Conservation (phyloP, 2,797 vertebrate species). For the Enteromius unitaeniatus region DNA sequence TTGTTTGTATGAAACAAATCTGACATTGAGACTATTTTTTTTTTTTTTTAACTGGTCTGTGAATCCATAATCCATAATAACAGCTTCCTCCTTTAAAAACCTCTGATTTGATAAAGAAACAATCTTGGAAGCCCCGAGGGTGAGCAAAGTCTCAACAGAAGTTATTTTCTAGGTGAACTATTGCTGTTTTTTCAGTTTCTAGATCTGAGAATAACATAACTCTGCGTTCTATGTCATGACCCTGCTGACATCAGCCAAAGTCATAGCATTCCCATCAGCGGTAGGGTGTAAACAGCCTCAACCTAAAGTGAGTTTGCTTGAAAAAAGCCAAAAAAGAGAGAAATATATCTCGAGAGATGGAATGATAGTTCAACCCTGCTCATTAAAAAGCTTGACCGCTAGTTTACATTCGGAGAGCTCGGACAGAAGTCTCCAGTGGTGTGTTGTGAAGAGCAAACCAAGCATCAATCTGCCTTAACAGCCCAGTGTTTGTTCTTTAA, state of each 20-base stretch:
- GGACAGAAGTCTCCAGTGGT: constrained; percentile 9
- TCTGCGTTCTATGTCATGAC: not conserved
- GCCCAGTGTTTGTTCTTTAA: constrained; percentile 36
- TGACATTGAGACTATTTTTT: too few species aligned
- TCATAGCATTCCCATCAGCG: not conserved
- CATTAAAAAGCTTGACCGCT: not conserved
- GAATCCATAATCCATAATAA: too few species aligned
- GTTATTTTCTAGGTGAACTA: not conserved
- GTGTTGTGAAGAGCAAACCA: constrained; percentile 6
- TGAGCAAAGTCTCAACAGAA: too few species aligned
- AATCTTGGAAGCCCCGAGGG: too few species aligned
- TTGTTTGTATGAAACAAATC: too few species aligned
- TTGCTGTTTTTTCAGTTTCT: not conserved
- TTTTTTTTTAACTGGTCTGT: too few species aligned
- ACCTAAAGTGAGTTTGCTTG: not conserved
- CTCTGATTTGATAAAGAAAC: too few species aligned
- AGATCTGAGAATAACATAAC: not conserved
- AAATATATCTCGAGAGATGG: not conserved
- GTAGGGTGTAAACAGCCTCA: not conserved
- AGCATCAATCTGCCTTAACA: constrained; percentile 5
- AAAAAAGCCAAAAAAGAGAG: not conserved
- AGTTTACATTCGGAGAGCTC: not conserved
- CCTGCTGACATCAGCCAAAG: constrained; percentile 38
- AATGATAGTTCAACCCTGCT: not conserved
- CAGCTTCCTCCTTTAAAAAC: too few species aligned